A percentile compares a stretch with the other conserved stretches of the same genome.
phyloP scores from a whole-genome alignment of 2,888 invertebrate genomes.

The Acanthococcus lagerstroemiae region DNA sequence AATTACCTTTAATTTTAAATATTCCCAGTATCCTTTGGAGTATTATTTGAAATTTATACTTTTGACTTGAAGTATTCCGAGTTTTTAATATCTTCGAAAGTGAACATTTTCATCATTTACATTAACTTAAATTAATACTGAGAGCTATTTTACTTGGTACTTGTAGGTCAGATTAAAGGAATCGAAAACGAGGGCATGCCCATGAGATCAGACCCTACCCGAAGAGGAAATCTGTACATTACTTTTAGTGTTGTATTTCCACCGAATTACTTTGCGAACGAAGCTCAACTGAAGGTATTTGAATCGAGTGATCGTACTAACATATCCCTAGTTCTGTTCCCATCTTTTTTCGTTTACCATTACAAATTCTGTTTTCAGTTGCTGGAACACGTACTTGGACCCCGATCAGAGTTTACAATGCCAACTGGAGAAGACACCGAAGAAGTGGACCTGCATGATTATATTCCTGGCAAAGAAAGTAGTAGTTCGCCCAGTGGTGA shows the following conservation, averaged over 20 bases:
- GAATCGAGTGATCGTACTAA: no score
- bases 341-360: no score
- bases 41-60: background rate
- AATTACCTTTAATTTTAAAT: background rate
- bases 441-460: constrained; percentile 71
- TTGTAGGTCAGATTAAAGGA: constrained; percentile 57
- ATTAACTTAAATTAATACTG: no score
- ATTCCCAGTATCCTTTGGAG: background rate
- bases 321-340: no score
- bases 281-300: constrained; percentile 48
- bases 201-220: constrained; percentile 67
- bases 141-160: no score
- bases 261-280: constrained; percentile 62
- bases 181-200: constrained; percentile 88
- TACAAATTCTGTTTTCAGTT: constrained; percentile 45
- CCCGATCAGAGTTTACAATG: constrained; percentile 57
- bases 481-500: constrained; percentile 26
- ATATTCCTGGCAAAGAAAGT: constrained; percentile 52
- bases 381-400: constrained; percentile 65
- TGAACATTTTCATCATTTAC: no score
- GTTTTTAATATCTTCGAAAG: no score
- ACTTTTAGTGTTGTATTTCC: constrained; percentile 82
- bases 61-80: no score
- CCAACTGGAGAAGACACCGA: constrained; percentile 74
- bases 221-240: constrained; percentile 76